Base-by-base conservation (phyloP, 2,113 vertebrate genomes). In the Microtus montanus region DNA sequence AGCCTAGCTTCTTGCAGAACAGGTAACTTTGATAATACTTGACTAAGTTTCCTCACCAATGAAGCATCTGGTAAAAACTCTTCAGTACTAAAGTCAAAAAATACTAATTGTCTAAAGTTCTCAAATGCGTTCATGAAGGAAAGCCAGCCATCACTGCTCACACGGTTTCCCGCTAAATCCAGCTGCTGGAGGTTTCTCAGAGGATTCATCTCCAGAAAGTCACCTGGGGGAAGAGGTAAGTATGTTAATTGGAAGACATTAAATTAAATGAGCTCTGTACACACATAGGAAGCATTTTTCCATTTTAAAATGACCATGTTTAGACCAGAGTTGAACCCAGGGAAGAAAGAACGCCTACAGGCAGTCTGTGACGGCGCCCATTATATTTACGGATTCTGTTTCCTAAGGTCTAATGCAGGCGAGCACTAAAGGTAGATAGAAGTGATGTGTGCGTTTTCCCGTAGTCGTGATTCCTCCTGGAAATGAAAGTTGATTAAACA, bases 51-150 rank as follows among this genome's bases (percentile, higher is more conserved):
- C 52, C 96, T 97, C 68, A 98, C 96, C 87, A 98, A 73, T 9
- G 93, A 35, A 86, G 97, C 82, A 22, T 97, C 96, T 6, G 97
- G 97, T 63, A 90, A 83, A 79, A 98, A 95, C 54, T 52, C 28
- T 44, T 96, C 7, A n/a, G 91, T 96, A 91, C 95, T 98, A 63
- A 98, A 97, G 93, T 98, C 78, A 87, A 98, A 93, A 87, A 95
- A 95, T 15, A 92, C 90, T 64, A 98, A 14, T 61, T 98, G 96
- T 91, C 93, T 97, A 41, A 98, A 90, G 79, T 74, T 97, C 61
- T 89, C 86, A 89, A 97, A 77, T n/a, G 28, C 41, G 17, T 78
- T 66, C 93, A 97, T 90, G 93, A 98, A 96, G 75, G 47, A 64
- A 87, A 98, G 91, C 97, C 96, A 98, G 33, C 97, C 97, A 3